phyloP scores from a whole-genome alignment of 2,797 vertebrate species.

The Enteromius mattozi region DNA sequence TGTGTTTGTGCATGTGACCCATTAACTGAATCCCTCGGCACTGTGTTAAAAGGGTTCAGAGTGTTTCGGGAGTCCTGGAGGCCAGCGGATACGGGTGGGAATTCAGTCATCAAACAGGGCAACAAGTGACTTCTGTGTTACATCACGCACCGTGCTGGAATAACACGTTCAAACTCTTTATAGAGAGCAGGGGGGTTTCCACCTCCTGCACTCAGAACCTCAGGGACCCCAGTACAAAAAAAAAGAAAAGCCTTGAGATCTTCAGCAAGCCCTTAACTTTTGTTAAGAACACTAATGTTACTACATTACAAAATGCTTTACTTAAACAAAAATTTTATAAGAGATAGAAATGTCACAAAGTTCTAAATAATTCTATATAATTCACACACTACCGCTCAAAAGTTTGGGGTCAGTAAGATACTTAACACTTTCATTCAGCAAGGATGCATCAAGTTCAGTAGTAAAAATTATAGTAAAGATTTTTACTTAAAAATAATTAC shows the following conservation, averaged over 20 bases:
- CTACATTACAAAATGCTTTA: background rate
- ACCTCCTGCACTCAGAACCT: background rate
- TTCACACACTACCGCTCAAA: background rate
- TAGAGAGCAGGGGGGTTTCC: conserved; percentile 38
- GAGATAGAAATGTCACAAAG: background rate
- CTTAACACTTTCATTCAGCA: background rate
- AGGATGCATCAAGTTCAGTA: background rate
- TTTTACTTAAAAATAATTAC: background rate
- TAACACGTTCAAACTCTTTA: conserved; percentile 56
- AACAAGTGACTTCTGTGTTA: conserved; percentile 58
- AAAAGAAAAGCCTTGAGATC: background rate
- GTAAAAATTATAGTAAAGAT: background rate
- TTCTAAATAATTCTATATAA: background rate
- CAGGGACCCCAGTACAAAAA: background rate
- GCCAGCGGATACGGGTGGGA: conserved; percentile 58
- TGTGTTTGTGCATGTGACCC: conserved; percentile 53
- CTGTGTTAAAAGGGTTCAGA: conserved; percentile 54
- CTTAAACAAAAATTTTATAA: background rate
- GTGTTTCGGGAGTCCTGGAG: conserved; percentile 68
- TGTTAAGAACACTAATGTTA: background rate
- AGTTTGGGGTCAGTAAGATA: background rate
- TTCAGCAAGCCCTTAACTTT: background rate
- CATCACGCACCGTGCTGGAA: conserved; percentile 41
- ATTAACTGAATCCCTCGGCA: conserved; percentile 45
- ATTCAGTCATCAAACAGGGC: conserved; percentile 59